Base-by-base conservation (phyloP, 2,888 invertebrate genomes). In the Torymus tubicola region DNA sequence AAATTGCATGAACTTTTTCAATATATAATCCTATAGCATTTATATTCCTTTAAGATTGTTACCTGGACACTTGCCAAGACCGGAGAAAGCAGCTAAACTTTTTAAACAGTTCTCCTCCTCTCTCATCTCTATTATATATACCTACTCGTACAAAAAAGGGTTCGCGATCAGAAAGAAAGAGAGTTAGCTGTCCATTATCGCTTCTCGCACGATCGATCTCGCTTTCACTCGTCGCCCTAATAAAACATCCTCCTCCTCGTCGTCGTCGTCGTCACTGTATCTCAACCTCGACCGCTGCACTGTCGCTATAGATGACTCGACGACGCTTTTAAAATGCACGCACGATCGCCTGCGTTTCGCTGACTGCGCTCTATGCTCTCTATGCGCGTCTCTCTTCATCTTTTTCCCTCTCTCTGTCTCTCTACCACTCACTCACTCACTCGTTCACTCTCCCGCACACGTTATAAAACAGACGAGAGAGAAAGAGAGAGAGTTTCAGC, bases 261-360 rank as follows among this genome's bases (percentile, higher is more conserved):
- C n/a, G n/a, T 57, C 2, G 18, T 42, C 5, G 4, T 53, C 68
- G n/a, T 68, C 55, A 8, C 16, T 24, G 24, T 3, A 3, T 2
- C 2, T 24, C 2, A 2, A 24, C 3, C 24, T 3, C 24, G 24
- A 24, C 24, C 2, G 3, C 24, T 2, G 2, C 24, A 3, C 24
- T 3, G 24, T 3, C 24, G 24, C 24, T n/a, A n/a, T 12, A 10
- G 18, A n/a, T 55, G 42, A 57, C n/a, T n/a, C 24, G 67, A 73
- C 60, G 52, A 16, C n/a, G 60, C 50, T 52, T 68, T 72, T 58
- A 72, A 67, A 72, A 65, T 71, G 70, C 78, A 55, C 71, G 78
- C 71, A 69, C 52, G 69, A 76, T 67, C 60, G 75, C 24, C 64
- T 61, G 24, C 69, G 63, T 79, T 80, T 65, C 65, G 74, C 79